These are phyloP conservation scores for Amaurobius ferox DNA, from an alignment of 2,888 invertebrate species.

Conservation along the genomic window DNA sequence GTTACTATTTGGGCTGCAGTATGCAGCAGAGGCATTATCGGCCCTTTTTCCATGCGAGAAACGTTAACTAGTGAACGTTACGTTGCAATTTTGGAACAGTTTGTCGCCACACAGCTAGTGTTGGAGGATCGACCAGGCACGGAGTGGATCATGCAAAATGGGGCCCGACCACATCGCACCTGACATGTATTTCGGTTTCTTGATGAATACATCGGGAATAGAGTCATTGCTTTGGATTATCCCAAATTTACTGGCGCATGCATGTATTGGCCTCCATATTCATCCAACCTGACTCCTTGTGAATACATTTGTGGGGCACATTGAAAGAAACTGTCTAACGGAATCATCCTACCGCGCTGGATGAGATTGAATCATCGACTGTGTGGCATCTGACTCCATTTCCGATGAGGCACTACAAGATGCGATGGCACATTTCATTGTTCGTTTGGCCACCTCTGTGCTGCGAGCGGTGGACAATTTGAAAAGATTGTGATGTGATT, in stretches of 20 bases:
- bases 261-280: conserved; percentile 20
- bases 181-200: conserved; percentile 6
- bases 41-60: not conserved
- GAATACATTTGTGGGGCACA: conserved; percentile 36
- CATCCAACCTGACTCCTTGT: not conserved
- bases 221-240: conserved; percentile 11
- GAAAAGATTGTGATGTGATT: too few relatives aligned
- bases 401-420: not conserved
- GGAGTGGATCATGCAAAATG: conserved; percentile 24
- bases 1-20: conserved; percentile 3
- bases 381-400: not conserved
- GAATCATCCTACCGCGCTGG: conserved; percentile 21
- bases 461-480: not conserved
- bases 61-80: conserved; percentile 11
- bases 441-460: not conserved
- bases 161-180: conserved; percentile 18
- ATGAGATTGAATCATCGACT: conserved; percentile 19
- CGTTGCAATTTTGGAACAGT: conserved; percentile 24
- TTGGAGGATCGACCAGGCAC: conserved; percentile 10
- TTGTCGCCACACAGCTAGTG: not conserved
- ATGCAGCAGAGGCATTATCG: conserved; percentile 7
- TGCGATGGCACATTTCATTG: conserved; percentile 21
- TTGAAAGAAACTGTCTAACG: conserved; percentile 38
- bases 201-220: conserved; percentile 16
- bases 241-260: conserved; percentile 7